A percentile compares a stretch with the other conserved stretches of the same genome.
These are phyloP conservation scores for Drosophila parabipectinata DNA, from an alignment of 1,140 invertebrate species.

Conservation along the genomic window DNA sequence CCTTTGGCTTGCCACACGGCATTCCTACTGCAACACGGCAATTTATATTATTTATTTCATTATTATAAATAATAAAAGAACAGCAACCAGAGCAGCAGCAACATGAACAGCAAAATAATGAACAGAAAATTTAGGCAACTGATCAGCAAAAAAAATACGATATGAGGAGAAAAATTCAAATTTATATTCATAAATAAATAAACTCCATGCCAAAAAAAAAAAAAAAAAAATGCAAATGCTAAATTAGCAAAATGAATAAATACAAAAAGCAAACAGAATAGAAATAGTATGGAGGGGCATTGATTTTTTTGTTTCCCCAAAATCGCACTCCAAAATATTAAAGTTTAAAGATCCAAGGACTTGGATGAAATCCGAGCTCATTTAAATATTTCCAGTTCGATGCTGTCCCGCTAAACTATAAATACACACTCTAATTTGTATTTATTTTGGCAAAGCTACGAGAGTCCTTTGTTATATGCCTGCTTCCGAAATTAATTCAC, in stretches of 20 bases:
- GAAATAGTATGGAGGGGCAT: slow-evolving; percentile 1
- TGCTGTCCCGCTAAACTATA: slow-evolving; percentile 8
- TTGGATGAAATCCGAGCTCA: slow-evolving; percentile 36
- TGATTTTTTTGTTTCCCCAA: too few species aligned
- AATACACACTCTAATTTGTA: background rate
- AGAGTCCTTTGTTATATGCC: background rate
- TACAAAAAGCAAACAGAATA: slow-evolving; percentile 9
- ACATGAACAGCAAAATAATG: background rate
- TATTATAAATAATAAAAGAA: slow-evolving; percentile 33
- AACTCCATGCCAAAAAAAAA: slow-evolving; percentile 13
- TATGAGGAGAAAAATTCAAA: background rate
- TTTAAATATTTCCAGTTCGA: slow-evolving; percentile 42
- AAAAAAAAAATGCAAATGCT: slow-evolving; percentile 5
- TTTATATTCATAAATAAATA: slow-evolving; percentile 13
- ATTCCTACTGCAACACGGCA: slow-evolving; percentile 30
- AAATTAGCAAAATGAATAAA: background rate
- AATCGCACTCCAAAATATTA: background rate
- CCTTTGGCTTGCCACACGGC: slow-evolving; percentile 47
- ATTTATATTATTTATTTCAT: slow-evolving; percentile 49
- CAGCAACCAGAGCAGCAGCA: background rate
- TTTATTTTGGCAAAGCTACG: slow-evolving; percentile 10
- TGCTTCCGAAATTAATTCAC: slow-evolving; percentile 1
- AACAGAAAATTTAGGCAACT: slow-evolving; percentile 12
- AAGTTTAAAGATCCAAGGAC: slow-evolving; percentile 14
- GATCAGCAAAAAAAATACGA: background rate